Evolutionary conservation across 2,888 invertebrate species (phyloP), one percentile per base, ranked within the genome.

Genomic region (Morpho deidamia): DNA sequence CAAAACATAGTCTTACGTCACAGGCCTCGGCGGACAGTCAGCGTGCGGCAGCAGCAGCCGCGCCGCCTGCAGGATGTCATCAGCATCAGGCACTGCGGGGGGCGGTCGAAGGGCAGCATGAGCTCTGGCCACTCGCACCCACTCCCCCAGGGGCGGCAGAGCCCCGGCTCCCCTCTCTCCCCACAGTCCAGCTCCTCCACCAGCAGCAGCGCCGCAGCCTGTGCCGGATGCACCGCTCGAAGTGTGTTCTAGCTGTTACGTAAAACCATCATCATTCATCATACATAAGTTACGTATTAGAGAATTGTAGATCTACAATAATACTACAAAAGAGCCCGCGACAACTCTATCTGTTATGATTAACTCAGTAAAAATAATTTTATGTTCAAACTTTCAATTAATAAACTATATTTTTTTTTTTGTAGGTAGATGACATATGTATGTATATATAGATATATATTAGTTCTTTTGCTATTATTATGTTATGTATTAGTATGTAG

Each of bases 31-130:
- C 10, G 97, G 97, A 76, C 96, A 97, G 81, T 97, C 97, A 0
- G 97, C 96, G 12, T 96, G 96, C 1, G 97, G 97, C 51, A 97
- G 83, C 41, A 97, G 88, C 44, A 97, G 80, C 7, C 97, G 81
- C 0, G 97, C 97, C 0, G 97, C 96, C 83, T 97, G 97, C 91
- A 95, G 92, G 33, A 97, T 93, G 76, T 97, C 97, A 72, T 97
- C 96, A 46, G 94, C 93, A 78, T 96, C 97, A 70, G 96, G 96
- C 47, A 95, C 92, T 58, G 94, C 92, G 23, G 93, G 91, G 1
- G 96, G 94, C 58, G 94, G 93, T 7, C 96, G 91, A 72, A 96
- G 93, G 61, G 95, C 94, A 0, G 96, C 94, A 81, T 96, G 96
- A 2, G 97, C 95, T 0, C 94, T 92, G 7, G 94, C 93, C 0